Base-by-base conservation (phyloP, 2,113 vertebrate genomes). In the Oenanthe oenanthe region DNA sequence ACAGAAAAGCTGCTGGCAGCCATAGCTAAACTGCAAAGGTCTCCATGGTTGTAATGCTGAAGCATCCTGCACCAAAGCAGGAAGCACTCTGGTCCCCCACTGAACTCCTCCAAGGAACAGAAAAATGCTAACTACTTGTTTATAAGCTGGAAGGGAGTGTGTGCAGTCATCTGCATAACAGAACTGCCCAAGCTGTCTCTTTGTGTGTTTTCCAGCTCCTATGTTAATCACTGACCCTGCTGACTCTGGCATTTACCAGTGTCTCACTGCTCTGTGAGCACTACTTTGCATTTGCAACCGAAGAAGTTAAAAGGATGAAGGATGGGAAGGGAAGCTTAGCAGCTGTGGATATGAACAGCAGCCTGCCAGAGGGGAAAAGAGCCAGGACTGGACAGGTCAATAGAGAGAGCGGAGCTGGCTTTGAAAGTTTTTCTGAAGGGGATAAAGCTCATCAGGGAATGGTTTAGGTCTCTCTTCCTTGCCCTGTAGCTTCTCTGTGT, bases 91-190 rank as follows among this genome's bases (percentile, higher is more conserved):
- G 38, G 29, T 95, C 43, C 71, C 81, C 92, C 73, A 90, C 42
- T 2, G 2, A 92, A 93, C 68, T 88, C 78, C 68, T 84, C 61
- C 73, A 81, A 95, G 90, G 73, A 93, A 79, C 80, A 95, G 85
- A 95, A 95, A 96, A 97, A 97, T 96, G 85, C 84, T 93, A 97
- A 95, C 82, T 96, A 94, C 93, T 96, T 96, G 94, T 96, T 97
- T 97, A 89, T 93, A 90, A 67, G 88, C 92, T 96, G 92, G 94
- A 95, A 96, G 83, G 74, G 7, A 22, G 77, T 95, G 76, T 95
- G 94, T 95, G 95, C 94, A 94, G 89, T 89, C 73, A 97, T 96
- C 94, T 95, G 93, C 96, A 97, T 96, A 97, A 96, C 95, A 97
- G 95, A 97, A 96, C 93, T 95, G 85, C 92, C 92, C 82, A 90